phyloP scores from a whole-genome alignment of 2,888 invertebrate genomes.

The Campoplex nolae region DNA sequence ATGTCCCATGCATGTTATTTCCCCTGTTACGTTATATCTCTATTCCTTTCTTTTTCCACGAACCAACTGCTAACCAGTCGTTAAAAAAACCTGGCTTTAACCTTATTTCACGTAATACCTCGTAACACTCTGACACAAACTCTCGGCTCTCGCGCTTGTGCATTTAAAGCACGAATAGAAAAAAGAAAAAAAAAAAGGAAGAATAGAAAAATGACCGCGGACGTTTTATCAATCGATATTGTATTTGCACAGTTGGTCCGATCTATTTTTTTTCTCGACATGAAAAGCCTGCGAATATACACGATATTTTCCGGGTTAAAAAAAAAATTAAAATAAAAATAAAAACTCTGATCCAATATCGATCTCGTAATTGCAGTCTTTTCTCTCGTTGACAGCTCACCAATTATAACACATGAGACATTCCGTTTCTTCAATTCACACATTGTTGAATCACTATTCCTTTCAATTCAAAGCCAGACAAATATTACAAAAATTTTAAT shows the following conservation, averaged over 20 bases:
- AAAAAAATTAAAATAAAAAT: not conserved
- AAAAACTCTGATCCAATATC: not conserved
- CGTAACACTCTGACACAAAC: conserved; percentile 6
- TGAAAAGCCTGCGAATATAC: not conserved
- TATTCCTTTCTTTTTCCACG: conserved; percentile 23
- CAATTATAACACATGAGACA: not conserved
- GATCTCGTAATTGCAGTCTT: not conserved
- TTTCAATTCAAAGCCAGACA: not conserved
- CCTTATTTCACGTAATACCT: conserved; percentile 70
- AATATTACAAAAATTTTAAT: not conserved
- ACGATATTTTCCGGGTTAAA: not conserved
- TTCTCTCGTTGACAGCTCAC: conserved; percentile 7
- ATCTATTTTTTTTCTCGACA: conserved; percentile 12
- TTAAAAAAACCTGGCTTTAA: conserved; percentile 68
- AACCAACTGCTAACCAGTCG: conserved; percentile 5
- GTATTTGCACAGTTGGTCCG: conserved; percentile 19
- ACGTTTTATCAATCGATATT: conserved; percentile 48
- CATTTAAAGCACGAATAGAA: conserved; percentile 30
- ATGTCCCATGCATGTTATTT: conserved; percentile 51
- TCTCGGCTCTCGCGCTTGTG: conserved; percentile 42
- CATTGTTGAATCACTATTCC: not conserved
- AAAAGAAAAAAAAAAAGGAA: not conserved
- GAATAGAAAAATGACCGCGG: conserved; percentile 6
- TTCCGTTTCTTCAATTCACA: not conserved
- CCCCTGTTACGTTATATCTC: not conserved